Evolutionary conservation across 2,888 invertebrate species (phyloP), one percentile per base, ranked within the genome.

Genomic region (Linnaemya vulpina): DNA sequence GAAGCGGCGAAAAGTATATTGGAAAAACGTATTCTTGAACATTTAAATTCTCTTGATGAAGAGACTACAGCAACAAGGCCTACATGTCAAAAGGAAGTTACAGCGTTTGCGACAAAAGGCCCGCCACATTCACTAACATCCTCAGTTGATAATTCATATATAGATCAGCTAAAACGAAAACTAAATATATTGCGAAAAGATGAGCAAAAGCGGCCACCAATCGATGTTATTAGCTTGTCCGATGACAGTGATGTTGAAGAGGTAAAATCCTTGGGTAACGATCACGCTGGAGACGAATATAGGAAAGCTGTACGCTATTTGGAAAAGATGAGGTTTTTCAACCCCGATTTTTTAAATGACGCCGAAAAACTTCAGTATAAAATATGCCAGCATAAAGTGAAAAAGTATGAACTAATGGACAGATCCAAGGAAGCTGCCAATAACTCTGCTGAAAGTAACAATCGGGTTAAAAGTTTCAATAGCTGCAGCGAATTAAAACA

Each of bases 1-100:
- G 25, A 22, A 38, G 13, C n/a, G 35, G 5, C 22, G 20, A 73
- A 73, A 62, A 0, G 3, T 4, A 3, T 8, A 1, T 60, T 73
- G 60, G 60, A 73, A 49, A 25, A 62, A 49, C 60, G 35, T 22
- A 49, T 73, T 62, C n/a, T n/a, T 30, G 73, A 73, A 49, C 49
- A 4, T 7, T 10, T 73, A 0, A 46, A 46, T 11, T 15, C 15
- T 9, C 2, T 38, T 15, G 10, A 22, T n/a, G 71, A 60, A 20
- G 58, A 46, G n/a, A 40, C 8, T 38, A 1, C 20, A 13, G n/a
- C 30, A 55, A 30, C 1, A 43, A 10, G 3, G 3, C 40, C 11
- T 1, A 38, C 40, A 40, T 3, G 9, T 15, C 2, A 30, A 30
- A 58, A 1, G 9, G 46, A 46, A 46, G 3, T 15, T 46, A 4